A percentile compares a stretch with the other conserved stretches of the same genome.
phyloP scores from a whole-genome alignment of 2,797 vertebrate genomes.

The Pseudochirops corinnae region DNA sequence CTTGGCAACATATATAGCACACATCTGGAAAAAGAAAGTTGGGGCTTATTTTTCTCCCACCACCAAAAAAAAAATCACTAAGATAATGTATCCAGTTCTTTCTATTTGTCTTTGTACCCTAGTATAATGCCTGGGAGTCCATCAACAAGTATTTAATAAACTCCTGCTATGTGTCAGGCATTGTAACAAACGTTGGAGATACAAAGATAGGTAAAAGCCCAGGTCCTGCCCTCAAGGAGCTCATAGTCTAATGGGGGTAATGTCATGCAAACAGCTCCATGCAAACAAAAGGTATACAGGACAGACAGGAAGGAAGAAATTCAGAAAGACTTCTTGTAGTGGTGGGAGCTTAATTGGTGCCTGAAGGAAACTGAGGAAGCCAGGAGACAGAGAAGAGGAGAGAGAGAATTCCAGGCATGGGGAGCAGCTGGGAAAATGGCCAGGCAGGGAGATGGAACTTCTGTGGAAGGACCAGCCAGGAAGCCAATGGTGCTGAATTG shows the following conservation, averaged over 20 bases:
- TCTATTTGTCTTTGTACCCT: not conserved
- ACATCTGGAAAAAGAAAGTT: not conserved
- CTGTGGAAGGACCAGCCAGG: too few relatives aligned
- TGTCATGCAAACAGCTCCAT: not conserved
- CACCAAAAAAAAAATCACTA: not conserved
- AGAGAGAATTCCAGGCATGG: not conserved
- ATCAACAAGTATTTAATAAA: not conserved
- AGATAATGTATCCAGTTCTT: not conserved
- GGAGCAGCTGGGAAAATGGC: not conserved
- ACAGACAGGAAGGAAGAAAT: not conserved
- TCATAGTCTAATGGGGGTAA: not conserved
- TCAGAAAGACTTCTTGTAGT: too few relatives aligned
- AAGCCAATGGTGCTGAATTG: not conserved
- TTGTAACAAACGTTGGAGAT: not conserved
- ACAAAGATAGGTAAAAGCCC: not conserved
- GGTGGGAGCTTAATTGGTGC: not conserved
- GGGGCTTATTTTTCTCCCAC: not conserved
- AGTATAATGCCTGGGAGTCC: not conserved
- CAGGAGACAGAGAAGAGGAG: not conserved
- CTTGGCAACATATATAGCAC: not conserved
- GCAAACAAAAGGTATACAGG: not conserved
- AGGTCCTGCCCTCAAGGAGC: not conserved
- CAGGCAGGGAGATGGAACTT: not conserved
- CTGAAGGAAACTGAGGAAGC: too few relatives aligned
- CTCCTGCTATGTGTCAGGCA: not conserved